Percentiles rank a stretch among this genome's conserved stretches.
Evolutionary conservation across 2,797 vertebrate genomes (phyloP).

Genomic region (Phataginus tetradactyla): DNA sequence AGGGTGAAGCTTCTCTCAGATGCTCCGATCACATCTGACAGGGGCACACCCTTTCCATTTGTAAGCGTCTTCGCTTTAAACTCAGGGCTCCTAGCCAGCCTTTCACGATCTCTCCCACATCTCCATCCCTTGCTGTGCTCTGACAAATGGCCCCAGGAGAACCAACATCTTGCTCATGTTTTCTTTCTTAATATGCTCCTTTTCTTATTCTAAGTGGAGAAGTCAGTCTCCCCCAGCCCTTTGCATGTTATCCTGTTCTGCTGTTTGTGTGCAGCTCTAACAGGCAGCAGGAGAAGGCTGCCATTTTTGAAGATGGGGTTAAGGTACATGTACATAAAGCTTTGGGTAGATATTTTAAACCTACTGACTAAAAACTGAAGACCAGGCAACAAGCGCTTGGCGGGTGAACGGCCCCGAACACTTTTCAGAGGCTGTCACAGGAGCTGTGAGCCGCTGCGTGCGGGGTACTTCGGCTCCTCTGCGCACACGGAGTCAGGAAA

Average conservation of each 20-base stretch:
- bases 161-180: not conserved
- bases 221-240: fast-evolving
- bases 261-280: not conserved
- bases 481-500: not conserved
- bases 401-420: not conserved
- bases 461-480: not conserved
- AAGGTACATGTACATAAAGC: not conserved
- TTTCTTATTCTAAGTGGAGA: not conserved
- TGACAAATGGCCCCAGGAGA: not conserved
- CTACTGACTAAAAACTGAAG: not conserved
- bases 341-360: not conserved
- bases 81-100: not conserved
- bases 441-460: not conserved
- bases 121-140: not conserved
- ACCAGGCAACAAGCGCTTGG: not conserved
- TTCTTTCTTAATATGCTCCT: not conserved
- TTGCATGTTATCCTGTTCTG: not conserved
- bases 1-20: not conserved
- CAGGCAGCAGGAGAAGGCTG: not conserved
- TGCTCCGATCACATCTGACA: not conserved
- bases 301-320: not conserved
- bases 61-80: not conserved
- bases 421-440: not conserved
- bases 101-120: not conserved
- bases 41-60: not conserved